Base-by-base conservation (phyloP, 2,113 vertebrate species). In the Falco punctatus region DNA sequence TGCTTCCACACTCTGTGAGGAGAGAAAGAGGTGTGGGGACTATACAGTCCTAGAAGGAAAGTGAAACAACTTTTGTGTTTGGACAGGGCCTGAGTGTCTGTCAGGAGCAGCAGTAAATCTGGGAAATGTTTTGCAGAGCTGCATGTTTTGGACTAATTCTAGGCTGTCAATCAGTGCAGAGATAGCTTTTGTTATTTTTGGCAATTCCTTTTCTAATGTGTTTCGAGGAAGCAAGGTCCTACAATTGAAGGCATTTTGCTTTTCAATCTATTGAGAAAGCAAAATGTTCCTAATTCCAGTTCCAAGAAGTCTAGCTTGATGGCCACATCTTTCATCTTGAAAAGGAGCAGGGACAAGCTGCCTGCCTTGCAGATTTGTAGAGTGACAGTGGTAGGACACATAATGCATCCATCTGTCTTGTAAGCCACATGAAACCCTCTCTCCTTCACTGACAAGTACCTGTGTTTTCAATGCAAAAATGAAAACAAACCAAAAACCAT, bases 1-100 rank as follows among this genome's bases (percentile, higher is more conserved):
- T 73, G 35, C 51, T 61, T 66, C 51, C 11, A 26, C 0, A 3
- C 30, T 55, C 0, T 0, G 4, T 0, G 8, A 77, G 48, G 35
- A 61, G 42, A 52, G 51, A 55, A 62, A 21, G 42, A 62, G 48
- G 30, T 2, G 0, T 33, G 24, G 24, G 48, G 71, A 40, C 54
- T 46, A n/a, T 48, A 28, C 30, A 78, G 40, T 46, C 22, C 11
- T 13, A 44, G 44, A 65, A 67, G 13, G 54, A 58, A 88, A 92
- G 74, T n/a, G 61, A 73, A 85, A 64, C 24, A 66, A 78, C 44
- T 73, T 78, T 35, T 88, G 46, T 87, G 58, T 65, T 78, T 49
- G 66, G 46, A 86, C 1, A 2, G 48, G 46, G 35, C 46, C 66
- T 23, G 62, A 22, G 42, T 17, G 35, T 51, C 73, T 71, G 55